Base-by-base conservation (phyloP, 2,113 vertebrate genomes). In the Apeltes quadracus region DNA sequence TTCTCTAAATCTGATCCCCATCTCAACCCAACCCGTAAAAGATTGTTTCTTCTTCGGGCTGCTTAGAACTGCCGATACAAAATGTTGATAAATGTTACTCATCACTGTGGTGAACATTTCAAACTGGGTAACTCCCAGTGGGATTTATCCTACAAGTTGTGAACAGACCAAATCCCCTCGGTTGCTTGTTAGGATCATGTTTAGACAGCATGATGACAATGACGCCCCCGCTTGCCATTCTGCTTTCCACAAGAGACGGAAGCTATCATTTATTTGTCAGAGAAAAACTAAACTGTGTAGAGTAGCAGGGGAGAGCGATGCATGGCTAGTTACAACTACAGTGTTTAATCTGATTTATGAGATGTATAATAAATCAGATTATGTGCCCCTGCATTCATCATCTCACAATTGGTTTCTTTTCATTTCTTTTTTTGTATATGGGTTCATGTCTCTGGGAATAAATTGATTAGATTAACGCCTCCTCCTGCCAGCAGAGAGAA, bases 241-340 rank as follows among this genome's bases (percentile, higher is more conserved):
- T 36, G 25, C 48, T 46, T 36, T 66, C 44, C 36, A 1, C 41
- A 10, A 48, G 25, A 68, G 57, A 74, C 29, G 22, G 41, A 72
- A 20, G 41, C 77, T 51, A 0, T 54, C 7, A 70, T 86, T 66
- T 61, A 50, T 59, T 48, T 72, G 59, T 75, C 65, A 46, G 25
- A 76, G 43, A 22, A 51, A 76, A 63, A 53, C 46, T 10, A 58
- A 12, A 16, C 23, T 13, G 1, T 8, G 12, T 7, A 10, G n/a
- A 20, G 4, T 18, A 14, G 38, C 14, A 14, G 58, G 8, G 11
- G 2, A 20, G 6, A 15, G 44, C 55, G 15, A 53, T 48, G 59
- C 51, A 64, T 36, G 23, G 66, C 53, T 18, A 10, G 62, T 4
- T 23, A 34, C 32, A 34, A 6, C 32, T 34, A 34, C 32, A 34